Evolutionary conservation across 2,113 vertebrate genomes (phyloP), one percentile per base, ranked within the genome.

Genomic region (Rhizomys pruinosus): DNA sequence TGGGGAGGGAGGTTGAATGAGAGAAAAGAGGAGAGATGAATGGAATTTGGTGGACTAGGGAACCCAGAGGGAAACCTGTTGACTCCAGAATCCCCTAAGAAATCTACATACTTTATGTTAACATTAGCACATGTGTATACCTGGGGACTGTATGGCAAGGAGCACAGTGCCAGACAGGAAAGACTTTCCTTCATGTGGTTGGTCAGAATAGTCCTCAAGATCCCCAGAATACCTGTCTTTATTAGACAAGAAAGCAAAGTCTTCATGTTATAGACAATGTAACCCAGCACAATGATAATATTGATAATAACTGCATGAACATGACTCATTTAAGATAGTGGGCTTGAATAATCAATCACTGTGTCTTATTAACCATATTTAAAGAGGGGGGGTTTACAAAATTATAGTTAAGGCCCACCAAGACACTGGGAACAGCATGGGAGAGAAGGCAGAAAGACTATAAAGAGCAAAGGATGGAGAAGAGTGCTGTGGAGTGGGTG

Each of bases 261-360:
- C 3, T 23, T 37, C 22, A 23, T 71, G 3, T 37, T 19, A 39
- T 71, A 16, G 19, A 71, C 7, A n/a, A 9, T 37, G n/a, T 20
- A 71, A 19, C 13, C 13, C 37, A 42, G 25, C 12, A 73, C 37
- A 37, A 66, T 66, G 63, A 39, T 72, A 68, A 15, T 5, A 61
- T 4, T 42, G 69, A 84, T 63, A 47, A 55, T 2, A 63, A 77
- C 52, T 37, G 22, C 0, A 27, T 2, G 32, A 87, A 1, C 12
- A 79, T 34, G 55, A 63, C 39, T 63, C 16, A 85, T 59, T 80
- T 74, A 3, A 42, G 39, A 0, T 90, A 80, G 87, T 4, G 42
- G 90, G 37, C 84, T 66, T 77, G 86, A 29, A 47, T 44, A 29
- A n/a, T 23, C 84, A 87, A 86, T 93, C 63, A 64, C 32, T 9